Base-by-base conservation (phyloP, 1,140 invertebrate species). In the Zaprionus davidi region DNA sequence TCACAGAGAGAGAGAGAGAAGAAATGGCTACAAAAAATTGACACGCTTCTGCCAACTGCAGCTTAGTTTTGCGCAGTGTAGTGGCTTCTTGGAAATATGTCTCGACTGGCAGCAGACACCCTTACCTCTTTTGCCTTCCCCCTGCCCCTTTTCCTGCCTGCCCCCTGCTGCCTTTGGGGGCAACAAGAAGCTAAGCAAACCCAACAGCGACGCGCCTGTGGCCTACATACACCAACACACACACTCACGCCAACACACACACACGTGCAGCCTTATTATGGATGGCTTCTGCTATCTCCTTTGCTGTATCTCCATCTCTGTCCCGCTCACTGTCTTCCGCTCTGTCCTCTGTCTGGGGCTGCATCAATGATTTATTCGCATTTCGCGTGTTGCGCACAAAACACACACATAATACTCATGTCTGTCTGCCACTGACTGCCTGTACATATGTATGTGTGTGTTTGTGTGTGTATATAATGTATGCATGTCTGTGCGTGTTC, bases 301-400 rank as follows among this genome's bases (percentile, higher is more conserved):
- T 58, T 41, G 26, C 36, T 67, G 7, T 51, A 13, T 22, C 17
- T 56, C 36, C n/a, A 34, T 57, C 5, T 62, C 38, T 58, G 31
- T 58, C 20, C 22, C 11, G 0, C 46, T 3, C 46, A 15, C 55
- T 57, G 41, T 63, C 22, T 60, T 17, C 36, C 0, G 38, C 20
- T 53, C 57, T 22, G 76, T 70, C 28, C 28, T 12, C 46, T 51
- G 20, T 57, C 34, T 49, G 38, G 38, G 56, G 76, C 78, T 71
- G 80, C 84, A 88, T 88, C 84, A 88, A 88, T 88, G 84, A 88
- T 88, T 88, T 88, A 88, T 88, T 88, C 77, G 84, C 65, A 71
- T 88, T 79, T 88, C 84, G 84, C 84, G 84, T 88, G 84, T 81
- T 78, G 58, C 71, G 73, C 76, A 66, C 76, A 60, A 65, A 78